These are phyloP conservation scores for Caenorhabditis angaria DNA, from an alignment of 2,888 invertebrate genomes.

Conservation along the genomic window DNA sequence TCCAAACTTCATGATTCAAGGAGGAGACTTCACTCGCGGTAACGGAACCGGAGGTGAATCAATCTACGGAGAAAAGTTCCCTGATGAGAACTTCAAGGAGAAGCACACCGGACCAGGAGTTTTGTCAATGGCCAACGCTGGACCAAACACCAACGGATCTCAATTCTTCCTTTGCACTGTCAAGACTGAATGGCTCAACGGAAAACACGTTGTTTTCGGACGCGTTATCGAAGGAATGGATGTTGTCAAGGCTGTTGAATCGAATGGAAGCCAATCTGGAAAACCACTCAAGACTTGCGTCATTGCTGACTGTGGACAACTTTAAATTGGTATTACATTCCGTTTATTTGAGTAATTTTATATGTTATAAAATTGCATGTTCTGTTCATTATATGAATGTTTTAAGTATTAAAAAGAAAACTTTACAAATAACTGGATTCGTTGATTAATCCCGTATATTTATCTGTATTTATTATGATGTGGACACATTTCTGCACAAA, in stretches of 20 bases:
- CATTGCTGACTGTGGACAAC: conserved; percentile 85
- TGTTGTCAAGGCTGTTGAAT: conserved; percentile 65
- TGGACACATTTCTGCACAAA: too few species aligned
- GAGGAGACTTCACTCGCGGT: conserved; percentile 87
- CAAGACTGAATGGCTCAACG: conserved; percentile 66
- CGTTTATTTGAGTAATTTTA: too few species aligned
- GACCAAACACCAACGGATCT: conserved; percentile 69
- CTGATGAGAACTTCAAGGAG: conserved; percentile 93
- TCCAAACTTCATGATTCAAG: conserved; percentile 95
- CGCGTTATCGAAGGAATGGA: conserved; percentile 61
- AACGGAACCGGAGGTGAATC: conserved; percentile 89
- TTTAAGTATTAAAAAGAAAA: too few species aligned
- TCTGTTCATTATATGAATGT: too few species aligned
- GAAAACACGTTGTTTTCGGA: conserved; percentile 66
- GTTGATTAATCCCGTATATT: too few species aligned
- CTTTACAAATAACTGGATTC: too few species aligned
- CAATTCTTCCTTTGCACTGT: conserved; percentile 70
- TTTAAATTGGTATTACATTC: too few species aligned
- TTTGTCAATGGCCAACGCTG: conserved; percentile 81
- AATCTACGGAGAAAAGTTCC: conserved; percentile 89
- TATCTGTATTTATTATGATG: too few species aligned
- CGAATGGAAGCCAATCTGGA: conserved; percentile 62
- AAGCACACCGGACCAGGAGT: conserved; percentile 73
- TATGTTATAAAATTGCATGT: too few species aligned
- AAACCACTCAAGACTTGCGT: conserved; percentile 80